Evolutionary conservation across 1,140 invertebrate genomes (phyloP), one percentile per base, ranked within the genome.

Genomic region (Orchesella cincta): DNA sequence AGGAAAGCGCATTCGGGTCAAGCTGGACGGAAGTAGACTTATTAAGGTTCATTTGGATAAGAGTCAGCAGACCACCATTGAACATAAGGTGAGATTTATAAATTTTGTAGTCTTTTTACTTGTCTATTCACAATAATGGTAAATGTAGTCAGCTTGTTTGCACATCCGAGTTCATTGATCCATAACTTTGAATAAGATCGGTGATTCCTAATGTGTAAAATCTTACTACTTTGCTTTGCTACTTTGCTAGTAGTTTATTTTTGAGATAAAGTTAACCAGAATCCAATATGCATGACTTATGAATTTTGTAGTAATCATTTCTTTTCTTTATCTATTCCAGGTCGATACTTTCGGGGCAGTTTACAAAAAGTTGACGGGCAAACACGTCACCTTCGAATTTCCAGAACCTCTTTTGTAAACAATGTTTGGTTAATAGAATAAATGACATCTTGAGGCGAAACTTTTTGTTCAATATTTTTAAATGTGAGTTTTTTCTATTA

Each of bases 41-140:
- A 96, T 98, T 83, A 99, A 99, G 89, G 96, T 99, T 82, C 98
- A 99, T 87, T 88, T 99, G 80, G 98, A 99, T 86, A 99, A 98
- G 87, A 95, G 92, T 86, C 96, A 99, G 85, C 96, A 98, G 87
- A 99, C 97, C 74, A 98, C 96, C 83, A 97, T 99, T 87, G 98
- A 99, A 89, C 97, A 99, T 86, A 99, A 99, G 91, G 96, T 97
- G 89, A 76, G 73, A 23, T 29, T 35, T 31, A n/a, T 18, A n/a
- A 26, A 33, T 64, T 0, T 73, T 71, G 14, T 33, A 20, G n/a
- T 35, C 26, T 52, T n/a, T n/a, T n/a, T n/a, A 51, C 46, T 51
- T 51, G 46, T n/a, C 46, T 12, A 14, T 51, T 51, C 12, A 51
- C n/a, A 14, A 51, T 14, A n/a, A n/a, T n/a, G n/a, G n/a, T n/a